Percentiles rank a stretch among this genome's conserved stretches.
Evolutionary conservation across 2,113 vertebrate species (phyloP).

Genomic region (Chamaea fasciata): DNA sequence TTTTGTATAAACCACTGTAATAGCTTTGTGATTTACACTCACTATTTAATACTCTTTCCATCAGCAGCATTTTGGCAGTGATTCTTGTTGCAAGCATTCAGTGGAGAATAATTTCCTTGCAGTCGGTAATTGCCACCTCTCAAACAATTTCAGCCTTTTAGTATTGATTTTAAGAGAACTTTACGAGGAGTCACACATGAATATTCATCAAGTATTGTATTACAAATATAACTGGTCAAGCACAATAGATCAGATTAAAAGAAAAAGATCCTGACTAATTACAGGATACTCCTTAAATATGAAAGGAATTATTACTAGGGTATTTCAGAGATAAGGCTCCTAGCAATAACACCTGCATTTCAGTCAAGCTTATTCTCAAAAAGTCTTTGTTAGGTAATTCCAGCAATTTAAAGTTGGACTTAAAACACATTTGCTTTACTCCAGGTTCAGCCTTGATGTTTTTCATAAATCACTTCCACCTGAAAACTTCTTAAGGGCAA

Average conservation of each 20-base stretch:
- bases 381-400: not conserved
- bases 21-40: not conserved
- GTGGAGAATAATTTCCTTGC: not conserved
- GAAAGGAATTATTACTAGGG: not conserved
- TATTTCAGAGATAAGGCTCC: not conserved
- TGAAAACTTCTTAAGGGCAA: not conserved
- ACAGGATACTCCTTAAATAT: not conserved
- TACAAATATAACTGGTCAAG: not conserved
- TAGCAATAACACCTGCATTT: not conserved
- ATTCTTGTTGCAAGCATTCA: not conserved
- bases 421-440: not conserved
- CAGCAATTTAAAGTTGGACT: not conserved
- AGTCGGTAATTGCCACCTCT: slow-evolving; percentile 5
- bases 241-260: not conserved
- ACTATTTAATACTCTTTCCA: not conserved
- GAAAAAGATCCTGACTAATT: not conserved
- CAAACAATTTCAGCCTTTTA: slow-evolving; percentile 11
- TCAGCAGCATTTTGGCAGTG: slow-evolving; percentile 13
- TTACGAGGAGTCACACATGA: not conserved
- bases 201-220: not conserved
- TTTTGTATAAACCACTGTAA: not conserved
- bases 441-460: not conserved
- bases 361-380: not conserved
- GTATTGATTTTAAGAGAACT: not conserved
- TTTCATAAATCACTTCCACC: not conserved